Conservation (phyloP, 2,888 invertebrate species). For the Molanna angustata region DNA sequence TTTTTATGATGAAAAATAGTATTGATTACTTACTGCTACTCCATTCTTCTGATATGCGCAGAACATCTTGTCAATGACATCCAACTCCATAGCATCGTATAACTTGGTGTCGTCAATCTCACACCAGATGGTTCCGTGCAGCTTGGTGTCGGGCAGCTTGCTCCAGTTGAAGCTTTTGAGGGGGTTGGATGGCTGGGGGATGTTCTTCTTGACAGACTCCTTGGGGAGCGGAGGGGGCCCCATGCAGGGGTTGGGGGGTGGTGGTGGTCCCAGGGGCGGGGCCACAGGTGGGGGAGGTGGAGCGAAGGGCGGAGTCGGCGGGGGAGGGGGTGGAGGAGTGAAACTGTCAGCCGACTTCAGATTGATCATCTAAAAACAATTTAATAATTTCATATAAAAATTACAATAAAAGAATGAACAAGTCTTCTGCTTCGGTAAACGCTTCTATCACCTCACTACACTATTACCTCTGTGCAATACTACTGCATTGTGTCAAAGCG, state of each 20-base stretch:
- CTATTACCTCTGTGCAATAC: too few relatives aligned
- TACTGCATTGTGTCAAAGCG: too few relatives aligned
- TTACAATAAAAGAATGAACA: too few relatives aligned
- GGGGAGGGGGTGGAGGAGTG: conserved; percentile 27
- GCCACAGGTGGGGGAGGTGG: conserved; percentile 57
- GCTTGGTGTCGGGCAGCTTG: conserved; percentile 85
- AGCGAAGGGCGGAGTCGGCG: conserved; percentile 56
- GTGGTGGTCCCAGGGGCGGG: conserved; percentile 60
- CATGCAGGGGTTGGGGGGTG: conserved; percentile 58
- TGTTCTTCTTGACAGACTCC: conserved; percentile 74
- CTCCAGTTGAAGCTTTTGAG: conserved; percentile 98
- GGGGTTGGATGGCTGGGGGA: conserved; percentile 89
- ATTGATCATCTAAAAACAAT: conserved; percentile 34
- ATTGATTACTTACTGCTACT: conserved; percentile 70
- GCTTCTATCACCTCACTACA: too few relatives aligned
- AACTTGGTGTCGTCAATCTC: conserved; percentile 90
- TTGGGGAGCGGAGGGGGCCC: conserved; percentile 52
- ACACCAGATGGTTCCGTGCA: conserved; percentile 93
- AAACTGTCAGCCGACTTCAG: conserved; percentile 30
- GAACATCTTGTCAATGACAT: conserved; percentile 89
- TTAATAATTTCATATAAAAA: too few relatives aligned
- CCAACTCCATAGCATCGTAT: conserved; percentile 88
- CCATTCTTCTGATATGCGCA: conserved; percentile 94
- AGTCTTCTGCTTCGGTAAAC: too few relatives aligned
- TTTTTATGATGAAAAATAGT: too few relatives aligned